These are phyloP conservation scores for Daboia siamensis DNA, from an alignment of 2,113 vertebrate species.

Conservation along the genomic window DNA sequence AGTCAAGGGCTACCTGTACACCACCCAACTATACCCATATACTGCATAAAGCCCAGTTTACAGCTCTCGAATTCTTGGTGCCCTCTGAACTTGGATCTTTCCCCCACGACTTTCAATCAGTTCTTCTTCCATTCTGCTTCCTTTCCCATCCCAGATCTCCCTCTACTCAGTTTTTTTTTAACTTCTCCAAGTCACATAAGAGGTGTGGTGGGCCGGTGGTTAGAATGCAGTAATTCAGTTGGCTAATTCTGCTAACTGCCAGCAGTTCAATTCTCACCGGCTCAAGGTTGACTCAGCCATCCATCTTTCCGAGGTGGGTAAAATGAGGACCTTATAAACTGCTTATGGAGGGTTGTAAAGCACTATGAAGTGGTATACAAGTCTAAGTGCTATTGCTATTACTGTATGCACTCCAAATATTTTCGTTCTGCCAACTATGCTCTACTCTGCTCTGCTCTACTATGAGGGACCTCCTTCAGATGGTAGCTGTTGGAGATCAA, in stretches of 20 bases:
- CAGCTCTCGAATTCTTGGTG: not conserved
- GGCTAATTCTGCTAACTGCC: too few relatives aligned
- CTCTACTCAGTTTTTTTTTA: not conserved
- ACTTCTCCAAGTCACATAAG: not conserved
- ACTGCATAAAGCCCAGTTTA: not conserved
- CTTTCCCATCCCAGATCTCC: not conserved
- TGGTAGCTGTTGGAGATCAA: not conserved
- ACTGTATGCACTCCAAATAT: not conserved
- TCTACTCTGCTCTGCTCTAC: not conserved
- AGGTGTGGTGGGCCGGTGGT: too few relatives aligned
- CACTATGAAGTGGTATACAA: too few relatives aligned
- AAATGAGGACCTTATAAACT: too few relatives aligned
- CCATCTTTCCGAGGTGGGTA: too few relatives aligned
- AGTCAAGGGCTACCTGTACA: not conserved
- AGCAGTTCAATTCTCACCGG: too few relatives aligned
- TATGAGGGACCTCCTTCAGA: not conserved
- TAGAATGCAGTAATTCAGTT: too few relatives aligned
- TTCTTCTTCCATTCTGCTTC: not conserved
- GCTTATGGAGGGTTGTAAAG: too few relatives aligned
- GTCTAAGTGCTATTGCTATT: too few relatives aligned
- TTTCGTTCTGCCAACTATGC: not conserved
- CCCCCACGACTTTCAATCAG: not conserved
- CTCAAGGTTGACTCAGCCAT: too few relatives aligned
- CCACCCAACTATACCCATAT: not conserved
- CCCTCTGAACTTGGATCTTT: not conserved